Base-by-base conservation (phyloP, 2,888 invertebrate species). In the Rotaria magnacalcarata region DNA sequence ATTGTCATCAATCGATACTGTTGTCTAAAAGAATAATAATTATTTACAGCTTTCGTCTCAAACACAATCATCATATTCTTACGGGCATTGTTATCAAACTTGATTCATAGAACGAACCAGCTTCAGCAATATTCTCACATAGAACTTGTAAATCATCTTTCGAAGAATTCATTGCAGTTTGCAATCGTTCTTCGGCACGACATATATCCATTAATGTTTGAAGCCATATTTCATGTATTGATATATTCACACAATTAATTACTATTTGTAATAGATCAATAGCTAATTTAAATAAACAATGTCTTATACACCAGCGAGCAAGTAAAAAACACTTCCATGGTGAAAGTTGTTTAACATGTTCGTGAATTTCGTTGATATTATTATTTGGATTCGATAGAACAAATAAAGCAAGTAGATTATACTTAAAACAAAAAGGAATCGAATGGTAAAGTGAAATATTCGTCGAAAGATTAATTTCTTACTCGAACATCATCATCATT, bases 61-160 rank as follows among this genome's bases (percentile, higher is more conserved):
- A 54, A 54, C 21, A 21, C 8, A 52, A 52, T 11, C 52, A 50
- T 52, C 8, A 52, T 52, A 54, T 54, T 41, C 80, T 24, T 47
- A 80, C 47, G n/a, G 80, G 80, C 80, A 80, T 80, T 80, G 47
- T 47, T 80, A 80, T 80, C n/a, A 80, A 47, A 80, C 80, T 80
- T 47, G 80, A 80, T 47, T 80, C 80, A 47, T 80, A 80, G n/a
- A 80, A 80, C n/a, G 80, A 43, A 4, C n/a, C 47, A 47, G 80
- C 80, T 80, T 80, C 47, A 47, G 80, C 43, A 41, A 80, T 14
- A 80, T n/a, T 80, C 0, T 80, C 47, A 43, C 80, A 80, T 41
- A 80, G 3, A n/a, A 80, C 4, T n/a, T 80, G 47, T 47, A 80
- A 47, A 24, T 80, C 47, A 47, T 24, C n/a, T 47, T 80, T 47